phyloP scores from a whole-genome alignment of 2,888 invertebrate genomes.

The Capitulum mitella region DNA sequence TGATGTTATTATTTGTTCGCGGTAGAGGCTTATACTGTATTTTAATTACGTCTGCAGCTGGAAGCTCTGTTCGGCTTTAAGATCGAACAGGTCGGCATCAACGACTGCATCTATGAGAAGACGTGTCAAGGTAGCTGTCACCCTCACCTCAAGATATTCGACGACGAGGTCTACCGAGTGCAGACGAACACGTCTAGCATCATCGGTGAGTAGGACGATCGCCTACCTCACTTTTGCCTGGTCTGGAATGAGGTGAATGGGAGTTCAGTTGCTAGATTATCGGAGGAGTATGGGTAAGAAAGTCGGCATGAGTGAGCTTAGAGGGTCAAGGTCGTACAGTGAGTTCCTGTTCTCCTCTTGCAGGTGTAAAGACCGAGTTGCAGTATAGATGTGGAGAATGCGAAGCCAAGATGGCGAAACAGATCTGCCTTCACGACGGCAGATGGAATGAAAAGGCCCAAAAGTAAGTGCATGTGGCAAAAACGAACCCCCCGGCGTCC shows the following conservation, averaged over 20 bases:
- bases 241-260: too few relatives aligned
- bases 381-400: background rate
- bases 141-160: conserved; percentile 65
- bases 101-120: conserved; percentile 71
- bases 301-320: too few relatives aligned
- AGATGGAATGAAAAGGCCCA: background rate
- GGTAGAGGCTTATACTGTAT: too few relatives aligned
- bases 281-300: too few relatives aligned
- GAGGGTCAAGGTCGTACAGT: too few relatives aligned
- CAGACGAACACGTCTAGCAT: conserved; percentile 90
- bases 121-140: conserved; percentile 71
- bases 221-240: too few relatives aligned
- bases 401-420: background rate
- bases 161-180: conserved; percentile 64
- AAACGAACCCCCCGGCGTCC: too few relatives aligned
- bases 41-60: conserved; percentile 48
- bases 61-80: conserved; percentile 63
- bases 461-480: conserved; percentile 37
- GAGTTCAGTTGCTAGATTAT: too few relatives aligned
- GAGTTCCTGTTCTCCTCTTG: too few relatives aligned
- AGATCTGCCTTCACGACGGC: conserved; percentile 12
- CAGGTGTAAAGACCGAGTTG: conserved; percentile 15
- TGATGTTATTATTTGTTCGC: too few relatives aligned
- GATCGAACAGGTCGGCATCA: conserved; percentile 82
- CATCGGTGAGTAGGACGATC: conserved; percentile 59